Evolutionary conservation across 2,113 vertebrate species (phyloP).

Genomic region (Anoura caudifer): DNA sequence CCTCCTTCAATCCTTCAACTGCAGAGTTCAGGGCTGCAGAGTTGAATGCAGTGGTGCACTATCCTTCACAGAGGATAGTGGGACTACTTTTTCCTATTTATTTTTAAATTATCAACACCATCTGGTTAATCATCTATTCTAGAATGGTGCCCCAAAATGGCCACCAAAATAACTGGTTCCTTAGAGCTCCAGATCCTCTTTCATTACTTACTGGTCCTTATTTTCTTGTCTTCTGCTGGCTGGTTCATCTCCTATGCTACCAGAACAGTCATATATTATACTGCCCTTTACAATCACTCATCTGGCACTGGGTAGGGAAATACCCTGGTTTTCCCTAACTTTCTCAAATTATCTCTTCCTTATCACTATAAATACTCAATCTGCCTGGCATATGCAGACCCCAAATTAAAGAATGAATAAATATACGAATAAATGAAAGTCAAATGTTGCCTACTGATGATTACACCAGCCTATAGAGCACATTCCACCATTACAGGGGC

Average conservation of each 20-base stretch:
- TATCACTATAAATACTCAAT: neutral
- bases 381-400: neutral
- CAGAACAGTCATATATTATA: neutral
- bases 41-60: neutral
- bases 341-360: conserved; percentile 8
- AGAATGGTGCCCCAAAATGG: neutral
- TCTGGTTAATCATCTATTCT: neutral
- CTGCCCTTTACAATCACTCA: neutral
- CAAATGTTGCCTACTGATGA: neutral
- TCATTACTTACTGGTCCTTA: neutral
- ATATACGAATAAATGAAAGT: neutral
- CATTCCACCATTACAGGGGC: neutral
- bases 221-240: neutral
- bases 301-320: neutral
- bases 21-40: neutral
- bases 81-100: neutral
- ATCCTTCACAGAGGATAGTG: neutral
- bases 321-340: neutral
- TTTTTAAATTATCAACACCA: neutral
- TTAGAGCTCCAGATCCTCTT: neutral
- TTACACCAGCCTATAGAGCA: neutral
- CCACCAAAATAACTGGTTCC: neutral
- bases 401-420: conserved; percentile 20
- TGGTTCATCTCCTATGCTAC: neutral
- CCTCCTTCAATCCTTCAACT: neutral